Base-by-base conservation (phyloP, 2,888 invertebrate genomes). In the Trilocha varians region DNA sequence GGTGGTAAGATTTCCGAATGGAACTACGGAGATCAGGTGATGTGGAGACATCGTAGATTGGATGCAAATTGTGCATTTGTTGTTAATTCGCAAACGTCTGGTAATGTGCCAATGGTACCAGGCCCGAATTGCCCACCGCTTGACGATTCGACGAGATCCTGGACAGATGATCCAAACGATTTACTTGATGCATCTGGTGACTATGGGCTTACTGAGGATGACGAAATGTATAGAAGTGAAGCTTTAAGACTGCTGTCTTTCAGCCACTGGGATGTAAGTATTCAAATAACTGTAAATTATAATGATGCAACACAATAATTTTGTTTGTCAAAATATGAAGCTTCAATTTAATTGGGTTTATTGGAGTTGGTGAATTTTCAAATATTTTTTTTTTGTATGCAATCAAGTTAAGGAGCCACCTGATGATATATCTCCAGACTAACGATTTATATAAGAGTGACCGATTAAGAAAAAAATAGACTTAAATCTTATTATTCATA, bases 21-120 rank as follows among this genome's bases (percentile, higher is more conserved):
- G 94, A 89, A 91, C 57, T 91, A 90, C 63, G 91, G 91, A 11
- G 94, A 95, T 63, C 90, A 91, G 78, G 91, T 90, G 13, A 90
- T 92, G 88, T 87, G 87, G 50, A 86, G 89, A 51, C 94, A 94
- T 76, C 87, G 89, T 42, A 79, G 79, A 43, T 66, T 90, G 42
- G 88, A 88, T 57, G 91, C 93, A 0, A 78, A 87, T 41, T 95
- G 95, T 64, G 88, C 89, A 11, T 94, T 94, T 70, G 90, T 94
- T 25, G 59, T 88, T 44, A 88, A 91, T 62, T 91, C 92, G 32
- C 66, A 79, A 36, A 71, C 83, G 42, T 91, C 93, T 32, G 91
- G 90, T 9, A 94, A 94, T 68, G 87, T 93, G 45, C 90, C 93
- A 5, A 50, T 79, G 38, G 65, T 70, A 32, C 52, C 70, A 32